Base-by-base conservation (phyloP, 2,888 invertebrate genomes). In the Trachelus stipa region DNA sequence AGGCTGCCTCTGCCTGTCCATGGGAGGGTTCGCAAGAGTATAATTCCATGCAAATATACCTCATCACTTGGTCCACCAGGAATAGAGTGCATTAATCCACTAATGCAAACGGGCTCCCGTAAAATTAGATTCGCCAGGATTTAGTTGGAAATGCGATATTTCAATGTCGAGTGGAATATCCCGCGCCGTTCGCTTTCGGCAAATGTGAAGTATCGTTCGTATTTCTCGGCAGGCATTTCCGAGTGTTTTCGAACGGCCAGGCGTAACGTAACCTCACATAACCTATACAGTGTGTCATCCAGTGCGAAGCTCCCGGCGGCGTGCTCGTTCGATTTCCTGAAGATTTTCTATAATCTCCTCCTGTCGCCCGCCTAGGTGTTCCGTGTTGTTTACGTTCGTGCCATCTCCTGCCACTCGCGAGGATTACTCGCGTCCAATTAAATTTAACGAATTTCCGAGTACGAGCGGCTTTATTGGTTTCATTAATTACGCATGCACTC, bases 391-490 rank as follows among this genome's bases (percentile, higher is more conserved):
- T 23, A 56, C 56, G 56, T 56, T 56, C 56, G 56, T 23, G 56
- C 56, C 56, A 56, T 56, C 56, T 56, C 56, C 56, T 56, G 56
- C 23, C 56, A 56, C 56, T 56, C 56, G 34, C 33, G 74, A 80
- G 85, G 88, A 90, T 90, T 88, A 89, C 87, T 88, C 85, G 85
- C 89, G 87, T 90, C 90, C 90, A 90, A 90, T 90, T 90, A 90
- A 91, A 90, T 90, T 91, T 90, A 91, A 90, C 89, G 90, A 89
- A 90, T 90, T 87, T 87, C 81, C 81, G 84, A 80, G 84, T 82
- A 82, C 87, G 84, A 83, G 81, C 83, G 88, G 88, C 86, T 87
- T 89, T 88, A 90, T 90, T 90, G 89, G 90, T 90, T 90, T 89
- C 89, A 89, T 90, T 89, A 89, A 90, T 90, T 89, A 89, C 88